Percentiles rank a stretch among this genome's conserved stretches.
phyloP scores from a whole-genome alignment of 2,797 vertebrate genomes.

The Sebastes itinus region DNA sequence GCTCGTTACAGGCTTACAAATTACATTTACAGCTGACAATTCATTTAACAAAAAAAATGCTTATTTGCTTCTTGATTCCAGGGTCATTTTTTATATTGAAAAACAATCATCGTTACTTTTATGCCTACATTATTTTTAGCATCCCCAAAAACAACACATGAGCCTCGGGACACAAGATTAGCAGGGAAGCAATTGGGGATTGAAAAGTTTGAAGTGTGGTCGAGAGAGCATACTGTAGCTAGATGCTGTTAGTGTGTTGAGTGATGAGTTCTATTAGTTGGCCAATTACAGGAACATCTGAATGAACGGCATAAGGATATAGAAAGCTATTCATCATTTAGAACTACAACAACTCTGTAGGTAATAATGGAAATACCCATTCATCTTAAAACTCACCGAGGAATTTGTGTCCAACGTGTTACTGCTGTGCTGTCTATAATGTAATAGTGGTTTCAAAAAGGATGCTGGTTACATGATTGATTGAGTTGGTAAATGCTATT shows the following conservation, averaged over 20 bases:
- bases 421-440: background rate
- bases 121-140: background rate
- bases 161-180: background rate
- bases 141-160: background rate
- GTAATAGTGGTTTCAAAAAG: slow-evolving; percentile 10
- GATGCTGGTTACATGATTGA: slow-evolving; percentile 23
- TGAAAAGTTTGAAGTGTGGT: slow-evolving; percentile 17
- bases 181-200: background rate
- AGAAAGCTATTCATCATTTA: slow-evolving; percentile 58
- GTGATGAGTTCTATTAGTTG: slow-evolving; percentile 64
- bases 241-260: slow-evolving; percentile 41
- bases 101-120: background rate
- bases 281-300: slow-evolving; percentile 61
- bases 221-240: background rate
- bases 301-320: slow-evolving; percentile 45
- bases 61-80: background rate
- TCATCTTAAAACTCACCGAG: slow-evolving; percentile 46
- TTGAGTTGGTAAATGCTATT: slow-evolving; percentile 6
- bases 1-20: slow-evolving; percentile 34
- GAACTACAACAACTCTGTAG: slow-evolving; percentile 53
- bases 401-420: slow-evolving; percentile 9
- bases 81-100: background rate
- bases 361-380: slow-evolving; percentile 50
- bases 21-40: background rate
- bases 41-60: background rate